These are phyloP conservation scores for Bugula neritina DNA, from an alignment of 2,888 invertebrate genomes.

Conservation along the genomic window DNA sequence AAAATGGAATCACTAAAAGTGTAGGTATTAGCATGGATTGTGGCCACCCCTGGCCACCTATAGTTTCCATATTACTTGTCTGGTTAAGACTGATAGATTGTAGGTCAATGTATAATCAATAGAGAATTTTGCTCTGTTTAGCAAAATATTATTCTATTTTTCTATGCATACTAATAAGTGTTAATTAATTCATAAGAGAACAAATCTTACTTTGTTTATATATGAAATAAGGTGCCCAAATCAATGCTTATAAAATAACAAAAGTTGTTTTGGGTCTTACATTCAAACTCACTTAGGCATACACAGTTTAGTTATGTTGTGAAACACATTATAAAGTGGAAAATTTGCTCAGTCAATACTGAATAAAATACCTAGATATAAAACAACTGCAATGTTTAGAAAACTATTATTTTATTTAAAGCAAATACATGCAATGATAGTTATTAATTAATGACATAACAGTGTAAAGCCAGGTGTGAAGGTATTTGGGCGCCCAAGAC, in stretches of 20 bases:
- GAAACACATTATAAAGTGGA: conserved; percentile 16
- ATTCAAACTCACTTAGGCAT: background rate
- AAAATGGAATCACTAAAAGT: no score
- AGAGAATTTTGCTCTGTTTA: background rate
- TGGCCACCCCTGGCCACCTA: background rate
- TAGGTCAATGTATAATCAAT: background rate
- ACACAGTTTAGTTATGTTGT: conserved; percentile 5
- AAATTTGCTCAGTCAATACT: conserved; percentile 6
- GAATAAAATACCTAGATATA: background rate
- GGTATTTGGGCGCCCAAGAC: background rate
- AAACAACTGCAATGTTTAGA: background rate
- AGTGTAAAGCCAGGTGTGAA: conserved; percentile 15
- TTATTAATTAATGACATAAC: conserved; percentile 1
- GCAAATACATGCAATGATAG: conserved; percentile 3
- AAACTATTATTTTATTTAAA: conserved; percentile 3
- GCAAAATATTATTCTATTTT: background rate
- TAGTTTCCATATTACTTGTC: background rate
- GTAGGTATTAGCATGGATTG: background rate
- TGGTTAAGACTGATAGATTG: background rate
- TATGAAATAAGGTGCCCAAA: background rate
- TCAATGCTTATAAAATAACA: background rate
- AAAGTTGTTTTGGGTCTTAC: background rate
- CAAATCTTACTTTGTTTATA: background rate
- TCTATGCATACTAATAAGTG: background rate
- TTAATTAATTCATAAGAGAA: background rate